phyloP scores from a whole-genome alignment of 2,113 vertebrate genomes.

The Danionella cerebrum region DNA sequence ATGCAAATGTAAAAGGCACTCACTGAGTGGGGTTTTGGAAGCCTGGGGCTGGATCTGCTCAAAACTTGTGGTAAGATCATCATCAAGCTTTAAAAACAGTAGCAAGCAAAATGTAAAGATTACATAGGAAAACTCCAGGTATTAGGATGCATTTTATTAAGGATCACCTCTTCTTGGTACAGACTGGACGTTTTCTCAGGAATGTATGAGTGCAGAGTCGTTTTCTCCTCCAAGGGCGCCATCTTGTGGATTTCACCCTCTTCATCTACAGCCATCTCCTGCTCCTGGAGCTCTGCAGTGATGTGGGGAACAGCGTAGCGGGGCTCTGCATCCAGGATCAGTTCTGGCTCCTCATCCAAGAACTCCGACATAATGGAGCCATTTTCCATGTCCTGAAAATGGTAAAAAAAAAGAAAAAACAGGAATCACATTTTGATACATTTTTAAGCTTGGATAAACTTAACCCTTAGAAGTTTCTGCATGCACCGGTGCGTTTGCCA shows the following conservation, averaged over 20 bases:
- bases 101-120: neutral
- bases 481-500: too few relatives aligned
- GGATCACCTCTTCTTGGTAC: constrained; percentile 20
- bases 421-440: neutral
- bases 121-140: too few relatives aligned
- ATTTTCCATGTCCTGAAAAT: constrained; percentile 44
- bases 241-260: constrained; percentile 56
- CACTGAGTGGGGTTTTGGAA: neutral
- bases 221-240: neutral
- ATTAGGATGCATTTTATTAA: too few relatives aligned
- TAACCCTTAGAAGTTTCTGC: too few relatives aligned
- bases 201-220: neutral
- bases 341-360: constrained; percentile 69
- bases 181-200: neutral
- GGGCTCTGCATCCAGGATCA: constrained; percentile 66
- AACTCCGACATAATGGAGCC: constrained; percentile 31
- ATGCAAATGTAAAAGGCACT: constrained; percentile 5
- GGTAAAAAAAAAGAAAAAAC: neutral
- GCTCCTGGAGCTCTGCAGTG: constrained; percentile 36
- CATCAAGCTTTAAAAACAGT: neutral
- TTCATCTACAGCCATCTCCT: constrained; percentile 78
- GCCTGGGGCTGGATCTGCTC: neutral
- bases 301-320: constrained; percentile 48
- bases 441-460: neutral
- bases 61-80: neutral